Conservation (phyloP, 2,113 vertebrate species). For the Pycnonotus jocosus region DNA sequence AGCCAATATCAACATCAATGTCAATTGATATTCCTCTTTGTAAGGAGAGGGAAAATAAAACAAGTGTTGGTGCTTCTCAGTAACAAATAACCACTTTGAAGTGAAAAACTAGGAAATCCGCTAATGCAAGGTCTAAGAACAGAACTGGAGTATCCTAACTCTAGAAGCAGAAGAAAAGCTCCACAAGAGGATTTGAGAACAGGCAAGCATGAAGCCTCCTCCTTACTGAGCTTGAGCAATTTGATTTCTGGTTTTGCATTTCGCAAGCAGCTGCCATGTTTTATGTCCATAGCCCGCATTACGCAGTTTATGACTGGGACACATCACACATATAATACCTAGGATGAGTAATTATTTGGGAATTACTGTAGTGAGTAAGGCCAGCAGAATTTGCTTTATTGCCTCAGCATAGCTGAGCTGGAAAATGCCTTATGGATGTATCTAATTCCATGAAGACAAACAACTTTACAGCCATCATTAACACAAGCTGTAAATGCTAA, state of each 20-base stretch:
- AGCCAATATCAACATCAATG: neutral
- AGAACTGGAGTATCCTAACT: neutral
- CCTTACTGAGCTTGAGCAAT: neutral
- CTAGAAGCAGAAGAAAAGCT: neutral
- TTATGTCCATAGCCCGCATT: neutral
- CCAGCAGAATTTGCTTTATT: neutral
- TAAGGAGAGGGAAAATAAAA: neutral
- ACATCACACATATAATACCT: neutral
- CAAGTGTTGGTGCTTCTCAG: neutral
- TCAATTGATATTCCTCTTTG: neutral
- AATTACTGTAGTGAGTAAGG: neutral
- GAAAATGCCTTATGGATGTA: neutral
- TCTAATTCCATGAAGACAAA: constrained; percentile 11
- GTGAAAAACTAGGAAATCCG: neutral
- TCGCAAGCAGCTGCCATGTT: neutral
- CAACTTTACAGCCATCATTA: neutral
- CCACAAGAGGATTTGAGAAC: neutral
- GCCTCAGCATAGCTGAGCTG: neutral
- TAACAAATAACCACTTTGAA: neutral
- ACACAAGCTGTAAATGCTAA: neutral
- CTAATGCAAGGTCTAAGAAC: neutral
- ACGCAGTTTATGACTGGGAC: neutral
- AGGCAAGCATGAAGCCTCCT: neutral
- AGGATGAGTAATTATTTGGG: neutral
- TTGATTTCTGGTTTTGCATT: neutral